A percentile compares a stretch with the other conserved stretches of the same genome.
These are phyloP conservation scores for Phataginus tricuspis DNA, from an alignment of 2,797 vertebrate species.

Conservation along the genomic window DNA sequence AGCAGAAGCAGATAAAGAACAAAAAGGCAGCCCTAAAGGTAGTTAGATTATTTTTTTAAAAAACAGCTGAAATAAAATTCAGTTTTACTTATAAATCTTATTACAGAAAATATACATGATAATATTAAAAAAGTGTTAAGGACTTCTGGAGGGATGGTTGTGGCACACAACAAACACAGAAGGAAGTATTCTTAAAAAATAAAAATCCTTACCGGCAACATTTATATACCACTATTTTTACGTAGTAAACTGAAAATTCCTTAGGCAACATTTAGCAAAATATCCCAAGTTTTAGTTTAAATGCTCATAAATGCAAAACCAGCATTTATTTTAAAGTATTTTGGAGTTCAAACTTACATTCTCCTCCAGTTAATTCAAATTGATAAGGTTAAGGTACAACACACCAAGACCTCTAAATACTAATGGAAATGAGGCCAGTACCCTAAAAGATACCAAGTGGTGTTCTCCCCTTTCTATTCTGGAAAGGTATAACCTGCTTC, in stretches of 20 bases:
- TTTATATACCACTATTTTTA: constrained; percentile 31
- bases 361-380: constrained; percentile 56
- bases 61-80: constrained; percentile 52
- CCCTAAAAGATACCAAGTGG: constrained; percentile 15
- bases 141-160: background rate
- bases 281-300: constrained; percentile 33
- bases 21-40: background rate
- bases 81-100: constrained; percentile 50
- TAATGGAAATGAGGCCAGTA: constrained; percentile 1
- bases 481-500: background rate
- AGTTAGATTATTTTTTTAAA: background rate
- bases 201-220: constrained; percentile 2
- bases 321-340: constrained; percentile 29
- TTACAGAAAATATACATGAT: background rate
- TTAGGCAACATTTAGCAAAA: constrained; percentile 34
- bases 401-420: background rate
- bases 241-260: constrained; percentile 41
- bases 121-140: background rate
- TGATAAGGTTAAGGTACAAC: background rate
- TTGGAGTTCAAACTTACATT: constrained; percentile 8
- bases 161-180: background rate
- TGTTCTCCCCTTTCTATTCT: constrained; percentile 4
- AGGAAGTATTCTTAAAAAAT: constrained; percentile 22
- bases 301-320: constrained; percentile 55
- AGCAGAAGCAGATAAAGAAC: background rate